A percentile compares a stretch with the other conserved stretches of the same genome.
Conservation (phyloP, 1,140 invertebrate species). For the Reticulitermes speratus region DNA sequence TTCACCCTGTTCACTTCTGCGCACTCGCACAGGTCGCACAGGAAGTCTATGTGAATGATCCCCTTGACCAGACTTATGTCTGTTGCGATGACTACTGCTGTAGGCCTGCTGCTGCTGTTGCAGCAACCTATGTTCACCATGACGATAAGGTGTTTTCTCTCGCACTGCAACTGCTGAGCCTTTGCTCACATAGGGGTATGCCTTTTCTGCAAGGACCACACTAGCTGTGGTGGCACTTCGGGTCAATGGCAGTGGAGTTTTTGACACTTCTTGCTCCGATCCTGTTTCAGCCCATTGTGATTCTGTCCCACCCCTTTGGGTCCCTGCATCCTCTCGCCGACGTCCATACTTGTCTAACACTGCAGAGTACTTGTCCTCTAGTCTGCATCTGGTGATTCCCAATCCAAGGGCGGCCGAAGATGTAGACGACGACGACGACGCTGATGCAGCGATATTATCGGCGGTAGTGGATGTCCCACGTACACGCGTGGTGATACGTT, state of each 20-base stretch:
- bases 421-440: not conserved
- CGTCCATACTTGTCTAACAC: constrained; percentile 51
- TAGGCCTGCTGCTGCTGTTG: constrained; percentile 39
- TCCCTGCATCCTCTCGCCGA: not conserved
- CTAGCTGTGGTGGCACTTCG: constrained; percentile 61
- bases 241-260: constrained; percentile 45
- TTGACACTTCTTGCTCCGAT: not conserved
- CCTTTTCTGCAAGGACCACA: constrained; percentile 63
- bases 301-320: not conserved
- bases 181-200: constrained; percentile 58
- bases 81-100: constrained; percentile 13
- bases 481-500: constrained; percentile 67
- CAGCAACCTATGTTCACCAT: constrained; percentile 38
- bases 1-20: constrained; percentile 32
- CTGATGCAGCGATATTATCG: constrained; percentile 1
- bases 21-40: constrained; percentile 20
- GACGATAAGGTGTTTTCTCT: constrained; percentile 60
- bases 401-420: constrained; percentile 38
- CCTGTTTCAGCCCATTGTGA: too few relatives aligned
- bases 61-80: constrained; percentile 32
- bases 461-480: constrained; percentile 62
- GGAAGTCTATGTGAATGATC: not conserved
- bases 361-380: constrained; percentile 73
- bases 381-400: constrained; percentile 58
- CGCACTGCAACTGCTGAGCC: constrained; percentile 46